phyloP scores from a whole-genome alignment of 2,888 invertebrate genomes.

The Drosophila nigritarsus region DNA sequence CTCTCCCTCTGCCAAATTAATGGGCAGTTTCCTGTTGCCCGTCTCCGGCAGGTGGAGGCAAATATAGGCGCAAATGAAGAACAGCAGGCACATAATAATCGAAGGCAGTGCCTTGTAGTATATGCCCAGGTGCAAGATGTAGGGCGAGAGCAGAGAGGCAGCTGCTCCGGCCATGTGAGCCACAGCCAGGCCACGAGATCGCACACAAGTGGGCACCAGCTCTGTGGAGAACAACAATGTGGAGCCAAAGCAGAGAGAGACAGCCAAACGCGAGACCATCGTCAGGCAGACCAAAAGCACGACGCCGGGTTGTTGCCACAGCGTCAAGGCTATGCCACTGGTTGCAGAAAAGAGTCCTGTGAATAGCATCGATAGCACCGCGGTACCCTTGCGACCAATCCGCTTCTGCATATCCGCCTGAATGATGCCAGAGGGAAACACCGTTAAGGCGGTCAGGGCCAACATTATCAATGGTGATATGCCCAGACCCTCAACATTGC shows the following conservation, averaged over 20 bases:
- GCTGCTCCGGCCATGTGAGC: slow-evolving; percentile 87
- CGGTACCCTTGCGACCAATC: slow-evolving; percentile 86
- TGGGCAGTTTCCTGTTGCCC: slow-evolving; percentile 72
- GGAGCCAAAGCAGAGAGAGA: slow-evolving; percentile 87
- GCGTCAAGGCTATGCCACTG: slow-evolving; percentile 84
- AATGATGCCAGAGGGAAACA: slow-evolving; percentile 85
- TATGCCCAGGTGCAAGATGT: slow-evolving; percentile 85
- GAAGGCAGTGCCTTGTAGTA: slow-evolving; percentile 85
- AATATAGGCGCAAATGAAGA: slow-evolving; percentile 85
- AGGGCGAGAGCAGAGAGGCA: slow-evolving; percentile 86
- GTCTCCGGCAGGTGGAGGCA: slow-evolving; percentile 87
- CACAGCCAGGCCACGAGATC: slow-evolving; percentile 87
- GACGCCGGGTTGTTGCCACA: slow-evolving; percentile 71
- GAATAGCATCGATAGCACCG: slow-evolving; percentile 85
- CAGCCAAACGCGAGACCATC: slow-evolving; percentile 86
- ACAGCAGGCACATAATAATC: slow-evolving; percentile 85
- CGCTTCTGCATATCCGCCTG: slow-evolving; percentile 73
- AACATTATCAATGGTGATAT: slow-evolving; percentile 86
- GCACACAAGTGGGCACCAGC: slow-evolving; percentile 87
- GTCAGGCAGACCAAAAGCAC: slow-evolving; percentile 84
- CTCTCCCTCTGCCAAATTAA: slow-evolving; percentile 60
- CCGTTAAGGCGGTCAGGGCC: slow-evolving; percentile 85
- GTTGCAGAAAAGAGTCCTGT: slow-evolving; percentile 86
- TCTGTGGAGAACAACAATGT: slow-evolving; percentile 88
- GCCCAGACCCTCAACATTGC: slow-evolving; percentile 86